These are phyloP conservation scores for Microcebus jonahi DNA, from an alignment of 2,113 vertebrate species.

Conservation along the genomic window DNA sequence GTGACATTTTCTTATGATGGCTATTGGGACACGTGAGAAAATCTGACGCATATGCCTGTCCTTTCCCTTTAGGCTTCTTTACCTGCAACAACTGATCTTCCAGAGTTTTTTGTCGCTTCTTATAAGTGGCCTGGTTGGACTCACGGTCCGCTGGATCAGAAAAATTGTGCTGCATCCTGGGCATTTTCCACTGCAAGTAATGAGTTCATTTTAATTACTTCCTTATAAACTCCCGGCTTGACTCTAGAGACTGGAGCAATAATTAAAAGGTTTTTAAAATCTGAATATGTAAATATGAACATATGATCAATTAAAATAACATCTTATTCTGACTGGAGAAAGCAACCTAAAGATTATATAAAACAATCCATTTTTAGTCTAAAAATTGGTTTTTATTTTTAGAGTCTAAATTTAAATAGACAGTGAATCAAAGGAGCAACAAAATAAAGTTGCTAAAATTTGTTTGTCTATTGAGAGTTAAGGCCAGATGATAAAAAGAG, in stretches of 20 bases:
- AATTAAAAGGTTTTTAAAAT: background rate
- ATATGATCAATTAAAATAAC: constrained; percentile 27
- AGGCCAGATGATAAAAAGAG: background rate
- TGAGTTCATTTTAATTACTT: constrained; percentile 40
- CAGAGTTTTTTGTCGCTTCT: constrained; percentile 83
- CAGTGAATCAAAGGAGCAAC: background rate
- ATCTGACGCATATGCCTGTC: background rate
- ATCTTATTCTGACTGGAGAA: background rate
- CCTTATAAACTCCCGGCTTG: background rate
- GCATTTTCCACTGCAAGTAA: constrained; percentile 91
- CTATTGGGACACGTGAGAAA: background rate
- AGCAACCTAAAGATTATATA: background rate
- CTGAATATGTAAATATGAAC: constrained; percentile 29
- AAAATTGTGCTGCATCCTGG: constrained; percentile 88
- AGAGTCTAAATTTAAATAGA: background rate
- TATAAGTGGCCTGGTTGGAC: constrained; percentile 88
- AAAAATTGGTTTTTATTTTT: background rate
- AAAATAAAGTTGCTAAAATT: background rate
- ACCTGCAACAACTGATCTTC: constrained; percentile 79
- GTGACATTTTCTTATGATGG: background rate
- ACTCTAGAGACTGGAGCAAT: background rate
- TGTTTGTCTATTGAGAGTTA: background rate
- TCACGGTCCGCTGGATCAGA: constrained; percentile 87
- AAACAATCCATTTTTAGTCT: background rate
- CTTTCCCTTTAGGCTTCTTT: constrained; percentile 78